Evolutionary conservation across 2,113 vertebrate genomes (phyloP), one percentile per base, ranked within the genome.

Genomic region (Neogobius melanostomus): DNA sequence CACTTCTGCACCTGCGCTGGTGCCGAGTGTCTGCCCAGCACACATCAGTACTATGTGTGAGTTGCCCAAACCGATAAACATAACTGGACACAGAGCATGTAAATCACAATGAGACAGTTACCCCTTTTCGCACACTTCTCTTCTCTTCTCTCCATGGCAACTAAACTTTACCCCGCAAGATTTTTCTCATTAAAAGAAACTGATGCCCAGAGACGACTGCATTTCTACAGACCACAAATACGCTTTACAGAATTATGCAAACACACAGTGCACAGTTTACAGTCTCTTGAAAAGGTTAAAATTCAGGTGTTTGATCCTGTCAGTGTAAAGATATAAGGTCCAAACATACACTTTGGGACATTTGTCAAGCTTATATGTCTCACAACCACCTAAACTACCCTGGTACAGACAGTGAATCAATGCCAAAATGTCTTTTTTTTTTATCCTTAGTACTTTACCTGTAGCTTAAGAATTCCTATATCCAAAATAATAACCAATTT

Each of bases 31-130:
- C 51, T 17, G 60, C 47, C n/a, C 16, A 54, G 12, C 50, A 51
- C 16, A 50, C 48, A 53, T 8, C n/a, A 10, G 46, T 74, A 5
- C 45, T 3, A 36, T 77, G 36, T 51, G 36, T 72, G 53, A 46
- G 14, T 53, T 8, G 8, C 66, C 4, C 42, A n/a, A 28, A 69
- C 66, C 50, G 47, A 43, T 71, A 59, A 66, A 65, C 10, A 67
- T n/a, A 77, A 68, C 65, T 48, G 16, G 62, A 21, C 28, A 47
- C 17, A 51, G 57, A 77, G 57, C 65, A 68, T 56, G 76, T 82
- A 79, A 81, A 85, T 44, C 78, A 72, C 70, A 83, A 84, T 82
- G 69, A 77, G 71, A 64, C 67, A 75, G 48, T 64, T 72, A 75
- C 71, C 61, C 74, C 50, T 51, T 72, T 76, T 77, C 69, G 51